Base-by-base conservation (phyloP, 2,888 invertebrate genomes). In the Tryphoninae sp. region DNA sequence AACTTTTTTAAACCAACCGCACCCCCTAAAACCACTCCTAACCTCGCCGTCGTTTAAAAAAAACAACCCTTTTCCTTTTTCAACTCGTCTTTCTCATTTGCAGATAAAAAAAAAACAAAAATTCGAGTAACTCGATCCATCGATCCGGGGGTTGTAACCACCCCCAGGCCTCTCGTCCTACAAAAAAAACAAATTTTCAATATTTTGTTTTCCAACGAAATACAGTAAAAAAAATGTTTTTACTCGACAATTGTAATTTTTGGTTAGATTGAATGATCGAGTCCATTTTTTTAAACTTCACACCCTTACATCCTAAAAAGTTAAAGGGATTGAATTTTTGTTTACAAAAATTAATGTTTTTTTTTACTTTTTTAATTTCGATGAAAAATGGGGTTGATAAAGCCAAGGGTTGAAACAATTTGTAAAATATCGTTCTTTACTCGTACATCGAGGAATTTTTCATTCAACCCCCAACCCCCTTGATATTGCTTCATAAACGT, bases 381-480 rank as follows among this genome's bases (percentile, higher is more conserved):
- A 33, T 6, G 6, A 0, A 33, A 33, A 33, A 33, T 33, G 4
- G 33, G 33, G 33, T 6, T 13, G 16, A 55, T 13, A 19, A 71
- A 64, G 33, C 55, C 11, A 76, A 51, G n/a, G 23, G 33, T 55
- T 8, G 65, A 1, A 81, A 86, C 84, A 79, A 81, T 55, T 73
- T 82, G 80, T 82, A 76, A 83, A 77, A 84, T 76, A 84, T 83
- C 33, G 69, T 58, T 80, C 78, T 75, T 78, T 73, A 68, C 69
- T 16, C 62, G 65, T 71, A 67, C 61, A 62, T 65, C 64, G 65
- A 11, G 62, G 69, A 75, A 79, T 79, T 51, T 61, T 61, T 76
- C 23, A 7, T 53, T 59, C 16, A 2, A n/a, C 23, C 33, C 59
- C 69, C 19, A 0, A 4, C 65, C 64, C 64, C 67, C 78, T 77